phyloP scores from a whole-genome alignment of 2,797 vertebrate genomes.

The Oophaga sylvatica region DNA sequence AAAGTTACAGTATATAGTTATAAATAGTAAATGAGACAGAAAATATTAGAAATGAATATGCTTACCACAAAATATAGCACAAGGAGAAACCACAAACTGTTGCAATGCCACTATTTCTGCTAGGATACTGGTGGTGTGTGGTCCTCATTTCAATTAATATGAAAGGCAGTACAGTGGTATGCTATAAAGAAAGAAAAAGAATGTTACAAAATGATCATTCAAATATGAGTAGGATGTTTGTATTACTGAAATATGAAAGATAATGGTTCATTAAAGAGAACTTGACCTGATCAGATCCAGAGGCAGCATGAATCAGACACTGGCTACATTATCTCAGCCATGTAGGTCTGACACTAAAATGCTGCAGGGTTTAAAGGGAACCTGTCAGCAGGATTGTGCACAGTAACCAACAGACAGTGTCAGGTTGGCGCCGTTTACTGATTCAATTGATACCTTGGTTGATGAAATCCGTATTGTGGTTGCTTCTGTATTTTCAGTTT shows the following conservation, averaged over 20 bases:
- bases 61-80: constrained; percentile 94
- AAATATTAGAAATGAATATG: constrained; percentile 47
- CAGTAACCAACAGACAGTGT: no score
- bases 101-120: constrained; percentile 84
- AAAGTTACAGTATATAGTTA: constrained; percentile 63
- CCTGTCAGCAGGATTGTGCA: no score
- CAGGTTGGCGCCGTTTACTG: no score
- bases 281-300: neutral
- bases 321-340: no score
- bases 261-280: neutral
- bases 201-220: neutral
- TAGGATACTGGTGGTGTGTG: constrained; percentile 91
- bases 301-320: no score
- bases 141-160: constrained; percentile 99
- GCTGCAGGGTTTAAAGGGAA: no score
- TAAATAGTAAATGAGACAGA: constrained; percentile 70
- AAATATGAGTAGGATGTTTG: neutral
- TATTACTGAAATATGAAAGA: neutral
- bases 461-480: no score
- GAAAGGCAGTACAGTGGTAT: constrained; percentile 96
- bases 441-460: no score
- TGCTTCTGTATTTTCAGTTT: no score
- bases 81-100: constrained; percentile 87
- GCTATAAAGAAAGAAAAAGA: constrained; percentile 76
- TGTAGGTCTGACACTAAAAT: no score